phyloP scores from a whole-genome alignment of 2,888 invertebrate genomes.

The Eumerus sabulonum region DNA sequence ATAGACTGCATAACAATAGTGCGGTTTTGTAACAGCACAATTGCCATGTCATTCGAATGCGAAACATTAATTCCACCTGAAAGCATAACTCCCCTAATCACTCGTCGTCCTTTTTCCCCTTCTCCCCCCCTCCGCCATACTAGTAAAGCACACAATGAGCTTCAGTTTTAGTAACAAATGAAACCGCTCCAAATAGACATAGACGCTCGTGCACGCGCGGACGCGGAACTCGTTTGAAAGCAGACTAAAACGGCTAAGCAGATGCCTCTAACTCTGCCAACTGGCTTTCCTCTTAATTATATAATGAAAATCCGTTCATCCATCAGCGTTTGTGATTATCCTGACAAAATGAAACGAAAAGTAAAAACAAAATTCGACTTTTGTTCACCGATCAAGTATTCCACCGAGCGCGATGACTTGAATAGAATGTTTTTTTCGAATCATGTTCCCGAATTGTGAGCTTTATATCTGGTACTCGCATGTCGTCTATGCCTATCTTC shows the following conservation, averaged over 20 bases:
- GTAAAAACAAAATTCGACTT: conserved; percentile 31
- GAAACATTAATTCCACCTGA: conserved; percentile 66
- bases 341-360: neutral
- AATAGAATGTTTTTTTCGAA: conserved; percentile 51
- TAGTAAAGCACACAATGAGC: conserved; percentile 53
- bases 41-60: conserved; percentile 66
- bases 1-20: conserved; percentile 56
- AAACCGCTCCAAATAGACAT: conserved; percentile 26
- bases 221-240: neutral
- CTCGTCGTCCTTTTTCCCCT: neutral
- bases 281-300: conserved; percentile 56
- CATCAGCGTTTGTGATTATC: conserved; percentile 62
- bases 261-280: conserved; percentile 39
- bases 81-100: conserved; percentile 32
- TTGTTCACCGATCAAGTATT: conserved; percentile 60
- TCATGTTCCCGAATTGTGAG: conserved; percentile 14
- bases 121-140: neutral
- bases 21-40: conserved; percentile 59
- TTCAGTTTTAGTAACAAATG: conserved; percentile 51
- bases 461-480: too few species aligned
- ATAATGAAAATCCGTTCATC: conserved; percentile 67
- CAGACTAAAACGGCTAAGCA: conserved; percentile 5
- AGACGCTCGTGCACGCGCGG: too few species aligned
- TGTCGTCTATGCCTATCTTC: too few species aligned
- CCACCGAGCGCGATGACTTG: conserved; percentile 62